phyloP scores from a whole-genome alignment of 2,113 vertebrate genomes.

The Furnarius figulus region DNA sequence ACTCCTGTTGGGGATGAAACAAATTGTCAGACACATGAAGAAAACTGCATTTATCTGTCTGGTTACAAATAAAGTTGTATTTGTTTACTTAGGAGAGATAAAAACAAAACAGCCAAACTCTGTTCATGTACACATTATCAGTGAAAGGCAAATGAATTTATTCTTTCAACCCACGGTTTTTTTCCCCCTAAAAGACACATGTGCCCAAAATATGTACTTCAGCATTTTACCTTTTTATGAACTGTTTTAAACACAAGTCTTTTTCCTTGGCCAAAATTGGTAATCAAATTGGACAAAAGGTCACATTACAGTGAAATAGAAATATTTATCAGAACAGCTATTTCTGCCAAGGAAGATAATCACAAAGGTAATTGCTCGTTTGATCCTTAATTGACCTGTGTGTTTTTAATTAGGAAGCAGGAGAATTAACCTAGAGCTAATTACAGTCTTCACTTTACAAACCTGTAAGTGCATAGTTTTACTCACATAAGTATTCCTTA shows the following conservation, averaged over 20 bases:
- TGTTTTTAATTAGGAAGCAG: constrained; percentile 15
- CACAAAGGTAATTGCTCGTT: not conserved
- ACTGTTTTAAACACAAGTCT: not conserved
- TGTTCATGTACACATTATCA: not conserved
- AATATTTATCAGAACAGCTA: not conserved
- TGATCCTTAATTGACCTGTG: constrained; percentile 46
- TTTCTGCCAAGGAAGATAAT: constrained; percentile 10
- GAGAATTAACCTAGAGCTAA: constrained; percentile 36
- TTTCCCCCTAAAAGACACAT: fast-evolving
- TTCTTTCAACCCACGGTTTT: not conserved
- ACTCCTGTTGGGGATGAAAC: not conserved
- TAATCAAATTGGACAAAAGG: not conserved
- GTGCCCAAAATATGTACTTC: not conserved
- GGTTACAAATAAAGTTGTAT: not conserved
- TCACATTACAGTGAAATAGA: not conserved
- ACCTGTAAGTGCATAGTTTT: not conserved
- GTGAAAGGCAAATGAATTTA: not conserved
- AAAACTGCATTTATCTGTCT: not conserved
- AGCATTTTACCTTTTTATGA: not conserved
- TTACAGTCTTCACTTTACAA: not conserved
- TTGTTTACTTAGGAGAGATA: not conserved
- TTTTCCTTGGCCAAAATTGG: not conserved
- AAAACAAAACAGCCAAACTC: not conserved
- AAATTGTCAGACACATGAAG: not conserved
- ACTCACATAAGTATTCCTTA: not conserved